A percentile compares a stretch with the other conserved stretches of the same genome.
Conservation (phyloP, 2,113 vertebrate genomes). For the Sturnira hondurensis region DNA sequence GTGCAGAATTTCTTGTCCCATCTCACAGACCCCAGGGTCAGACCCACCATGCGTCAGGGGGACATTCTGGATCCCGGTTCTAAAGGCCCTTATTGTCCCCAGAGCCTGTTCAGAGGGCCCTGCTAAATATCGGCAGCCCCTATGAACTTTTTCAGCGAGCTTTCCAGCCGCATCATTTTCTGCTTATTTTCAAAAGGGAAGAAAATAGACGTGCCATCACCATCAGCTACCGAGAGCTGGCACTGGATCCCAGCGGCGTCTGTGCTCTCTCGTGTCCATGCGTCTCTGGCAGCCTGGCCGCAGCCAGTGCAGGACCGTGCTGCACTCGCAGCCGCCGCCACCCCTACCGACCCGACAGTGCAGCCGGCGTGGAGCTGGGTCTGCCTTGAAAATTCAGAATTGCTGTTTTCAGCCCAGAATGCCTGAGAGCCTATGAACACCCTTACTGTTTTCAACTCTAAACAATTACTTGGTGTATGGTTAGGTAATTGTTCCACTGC, state of each 20-base stretch:
- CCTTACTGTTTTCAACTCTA: slow-evolving; percentile 19
- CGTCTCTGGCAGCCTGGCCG: not conserved
- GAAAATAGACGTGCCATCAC: slow-evolving; percentile 38
- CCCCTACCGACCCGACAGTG: not conserved
- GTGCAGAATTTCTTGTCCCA: not conserved
- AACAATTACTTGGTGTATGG: slow-evolving; percentile 12
- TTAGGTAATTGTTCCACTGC: slow-evolving; percentile 37
- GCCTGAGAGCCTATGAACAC: slow-evolving; percentile 23
- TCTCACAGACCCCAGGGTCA: not conserved
- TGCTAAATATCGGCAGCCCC: slow-evolving; percentile 29
- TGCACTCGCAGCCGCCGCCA: not conserved
- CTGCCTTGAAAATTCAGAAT: slow-evolving; percentile 40
- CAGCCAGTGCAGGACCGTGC: not conserved
- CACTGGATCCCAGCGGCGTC: not conserved
- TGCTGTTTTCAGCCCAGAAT: slow-evolving; percentile 30
- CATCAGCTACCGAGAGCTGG: slow-evolving; percentile 67
- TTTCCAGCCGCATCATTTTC: slow-evolving; percentile 32
- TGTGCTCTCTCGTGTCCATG: not conserved
- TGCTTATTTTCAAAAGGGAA: slow-evolving; percentile 58
- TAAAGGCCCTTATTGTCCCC: slow-evolving; percentile 37
- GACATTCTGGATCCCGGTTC: not conserved
- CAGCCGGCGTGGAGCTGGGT: not conserved
- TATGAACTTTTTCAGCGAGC: slow-evolving; percentile 16
- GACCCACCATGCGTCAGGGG: not conserved
- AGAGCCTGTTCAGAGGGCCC: not conserved